These are phyloP conservation scores for Myiothlypis coronata DNA, from an alignment of 2,797 vertebrate species.

Conservation along the genomic window DNA sequence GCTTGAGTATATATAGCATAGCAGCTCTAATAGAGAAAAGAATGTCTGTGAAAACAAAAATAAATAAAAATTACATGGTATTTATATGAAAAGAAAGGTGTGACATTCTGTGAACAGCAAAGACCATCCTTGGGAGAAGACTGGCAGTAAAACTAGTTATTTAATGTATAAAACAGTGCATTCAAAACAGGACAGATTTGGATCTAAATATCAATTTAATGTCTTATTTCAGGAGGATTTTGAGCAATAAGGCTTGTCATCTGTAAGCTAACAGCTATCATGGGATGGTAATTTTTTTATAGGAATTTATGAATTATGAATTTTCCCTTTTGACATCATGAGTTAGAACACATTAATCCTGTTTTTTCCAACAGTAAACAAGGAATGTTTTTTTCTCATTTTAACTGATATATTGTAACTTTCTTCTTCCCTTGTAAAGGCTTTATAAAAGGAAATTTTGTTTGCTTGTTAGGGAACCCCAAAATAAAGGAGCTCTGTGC, in stretches of 20 bases:
- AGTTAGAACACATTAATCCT: neutral
- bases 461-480: neutral
- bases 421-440: neutral
- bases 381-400: neutral
- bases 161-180: constrained; percentile 5
- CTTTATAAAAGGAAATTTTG: neutral
- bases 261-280: neutral
- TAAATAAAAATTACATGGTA: constrained; percentile 11
- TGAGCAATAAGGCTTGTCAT: neutral
- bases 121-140: neutral
- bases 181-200: constrained; percentile 1
- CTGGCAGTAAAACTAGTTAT: neutral
- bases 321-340: neutral
- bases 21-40: neutral
- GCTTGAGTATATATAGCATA: neutral
- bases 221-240: neutral
- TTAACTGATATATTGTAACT: neutral
- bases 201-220: neutral
- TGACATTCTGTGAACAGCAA: neutral
- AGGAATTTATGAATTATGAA: constrained; percentile 31
- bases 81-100: neutral
- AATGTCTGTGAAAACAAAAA: neutral
- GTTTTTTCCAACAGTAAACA: neutral
- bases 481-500: neutral
- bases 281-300: neutral